Percentiles rank a stretch among this genome's conserved stretches.
Conservation (phyloP, 1,140 invertebrate species). For the Linepithema humile region DNA sequence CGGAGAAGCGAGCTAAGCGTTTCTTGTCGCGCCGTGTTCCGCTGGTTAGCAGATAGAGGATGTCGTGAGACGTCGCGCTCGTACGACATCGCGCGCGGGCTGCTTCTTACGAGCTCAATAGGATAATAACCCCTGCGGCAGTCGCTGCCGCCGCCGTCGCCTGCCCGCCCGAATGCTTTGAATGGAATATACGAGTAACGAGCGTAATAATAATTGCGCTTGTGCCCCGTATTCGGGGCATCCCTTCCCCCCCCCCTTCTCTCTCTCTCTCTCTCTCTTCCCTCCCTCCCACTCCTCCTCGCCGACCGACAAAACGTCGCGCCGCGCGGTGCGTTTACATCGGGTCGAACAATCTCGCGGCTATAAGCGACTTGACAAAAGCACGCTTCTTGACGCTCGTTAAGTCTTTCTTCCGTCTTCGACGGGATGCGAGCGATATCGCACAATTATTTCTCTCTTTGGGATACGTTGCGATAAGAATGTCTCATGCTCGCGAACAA, state of each 20-base stretch:
- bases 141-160: constrained; percentile 25
- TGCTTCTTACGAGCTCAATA: constrained; percentile 81
- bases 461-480: too few relatives aligned
- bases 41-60: constrained; percentile 60
- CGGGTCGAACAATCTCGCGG: background rate
- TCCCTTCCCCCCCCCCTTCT: background rate
- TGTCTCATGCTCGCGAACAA: too few relatives aligned
- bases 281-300: background rate
- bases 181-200: constrained; percentile 74
- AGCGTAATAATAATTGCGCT: constrained; percentile 78
- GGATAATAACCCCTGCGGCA: constrained; percentile 78
- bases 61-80: constrained; percentile 73
- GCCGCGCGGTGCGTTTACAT: background rate
- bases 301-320: constrained; percentile 32
- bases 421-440: background rate
- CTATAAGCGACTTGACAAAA: constrained; percentile 19
- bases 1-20: constrained; percentile 37
- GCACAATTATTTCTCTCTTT: constrained; percentile 9
- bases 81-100: constrained; percentile 71
- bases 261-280: background rate
- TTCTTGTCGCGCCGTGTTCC: constrained; percentile 60
- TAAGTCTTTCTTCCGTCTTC: constrained; percentile 20
- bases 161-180: constrained; percentile 69
- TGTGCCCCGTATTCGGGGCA: constrained; percentile 55
- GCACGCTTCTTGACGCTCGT: constrained; percentile 30